Percentiles rank a stretch among this genome's conserved stretches.
phyloP scores from a whole-genome alignment of 2,113 vertebrate species.

The Danio rerio region GRCz12tu NC_133179.1:25807501-25808000 shows the following conservation, averaged over 20 bases:
- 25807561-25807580: background rate
- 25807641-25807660: too few species aligned
- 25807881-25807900: background rate
- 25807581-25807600: background rate
- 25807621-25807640: background rate
- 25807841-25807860: background rate
- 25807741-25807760: too few species aligned
- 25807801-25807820: background rate
- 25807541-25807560: background rate
- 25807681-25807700: too few species aligned
- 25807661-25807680: too few species aligned
- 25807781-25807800: background rate
- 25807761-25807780: too few species aligned
- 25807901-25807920: conserved; percentile 63
- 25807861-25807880: conserved; percentile 26
- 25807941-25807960: background rate
- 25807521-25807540: background rate
- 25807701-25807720: too few species aligned
- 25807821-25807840: background rate
- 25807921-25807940: conserved; percentile 57
- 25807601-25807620: background rate
- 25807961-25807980: background rate
- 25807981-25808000: background rate
- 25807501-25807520: background rate
- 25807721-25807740: too few species aligned